Percentiles rank a stretch among this genome's conserved stretches.
Evolutionary conservation across 2,888 invertebrate genomes (phyloP).

Genomic region (Drosophila mercatorum): DNA sequence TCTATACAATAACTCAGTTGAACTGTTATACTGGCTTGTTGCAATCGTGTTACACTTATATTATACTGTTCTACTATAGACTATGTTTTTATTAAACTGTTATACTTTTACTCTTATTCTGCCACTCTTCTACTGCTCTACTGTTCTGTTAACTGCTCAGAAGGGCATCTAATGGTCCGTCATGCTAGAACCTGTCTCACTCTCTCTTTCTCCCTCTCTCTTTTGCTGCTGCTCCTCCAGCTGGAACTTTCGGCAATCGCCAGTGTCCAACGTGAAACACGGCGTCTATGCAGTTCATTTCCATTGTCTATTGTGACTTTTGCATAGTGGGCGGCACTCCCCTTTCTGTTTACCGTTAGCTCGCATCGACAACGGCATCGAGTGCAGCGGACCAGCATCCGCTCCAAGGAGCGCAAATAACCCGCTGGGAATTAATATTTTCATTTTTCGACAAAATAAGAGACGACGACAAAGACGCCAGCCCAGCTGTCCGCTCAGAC

Average conservation of each 20-base stretch:
- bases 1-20: too few relatives aligned
- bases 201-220: not conserved
- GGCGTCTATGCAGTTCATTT: constrained; percentile 42
- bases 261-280: constrained; percentile 33
- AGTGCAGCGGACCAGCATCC: constrained; percentile 6
- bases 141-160: not conserved
- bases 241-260: constrained; percentile 26
- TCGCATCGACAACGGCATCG: constrained; percentile 10
- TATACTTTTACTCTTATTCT: not conserved
- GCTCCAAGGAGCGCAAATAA: constrained; percentile 42
- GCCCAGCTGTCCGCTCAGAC: constrained; percentile 3
- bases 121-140: not conserved
- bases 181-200: not conserved
- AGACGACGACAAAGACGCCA: constrained; percentile 52
- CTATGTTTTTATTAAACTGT: not conserved
- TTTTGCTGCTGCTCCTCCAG: not conserved
- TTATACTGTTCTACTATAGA: not conserved
- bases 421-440: constrained; percentile 74
- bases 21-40: not conserved
- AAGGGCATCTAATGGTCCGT: constrained; percentile 16
- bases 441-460: constrained; percentile 68
- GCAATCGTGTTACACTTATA: not conserved
- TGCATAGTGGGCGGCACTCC: not conserved
- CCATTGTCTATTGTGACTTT: constrained; percentile 41
- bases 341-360: constrained; percentile 34